Base-by-base conservation (phyloP, 2,113 vertebrate genomes). In the Ptilorrhoa leucosticta region DNA sequence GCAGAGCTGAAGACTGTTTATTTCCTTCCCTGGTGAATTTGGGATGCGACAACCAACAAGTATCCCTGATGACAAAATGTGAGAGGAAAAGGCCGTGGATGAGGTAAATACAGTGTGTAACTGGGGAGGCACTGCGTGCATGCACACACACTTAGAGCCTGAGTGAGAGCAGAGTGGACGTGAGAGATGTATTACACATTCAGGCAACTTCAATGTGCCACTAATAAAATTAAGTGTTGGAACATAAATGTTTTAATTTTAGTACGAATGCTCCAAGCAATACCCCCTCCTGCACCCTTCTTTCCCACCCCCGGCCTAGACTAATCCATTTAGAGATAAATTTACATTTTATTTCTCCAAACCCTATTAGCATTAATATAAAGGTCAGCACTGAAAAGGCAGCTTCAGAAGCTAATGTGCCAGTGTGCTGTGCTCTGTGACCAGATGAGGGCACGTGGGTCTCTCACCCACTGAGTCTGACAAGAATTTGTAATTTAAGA, bases 331-430 rank as follows among this genome's bases (percentile, higher is more conserved):
- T 97, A 97, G 96, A 98, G 95, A 57, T 50, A 95, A 97, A 97
- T 97, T 97, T 97, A 96, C 96, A 96, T 97, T 97, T 97, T 95
- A 96, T 98, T 97, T 98, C 97, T 97, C 93, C 94, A 97, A 97
- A 95, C 90, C 93, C 95, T 96, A 91, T 98, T 97, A 97, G 92
- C 92, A 94, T 97, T 96, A 96, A 95, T 96, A 97, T 96, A 96
- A 97, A 98, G 96, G 97, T 97, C 96, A 96, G 64, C 68, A 48
- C 93, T 96, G 90, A 93, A 95, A 97, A 97, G 68, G 87, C 82
- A 96, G 85, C 66, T 83, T 97, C 94, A 92, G 89, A 93, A 98
- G 95, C 96, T 93, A 90, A 93, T 87, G 89, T 96, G 94, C 93
- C 94, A 95, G 86, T 89, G 84, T 82, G 94, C 83, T 93, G 79